Evolutionary conservation across 1,140 invertebrate genomes (phyloP).

Genomic region (Sarcophaga peregrina): DNA sequence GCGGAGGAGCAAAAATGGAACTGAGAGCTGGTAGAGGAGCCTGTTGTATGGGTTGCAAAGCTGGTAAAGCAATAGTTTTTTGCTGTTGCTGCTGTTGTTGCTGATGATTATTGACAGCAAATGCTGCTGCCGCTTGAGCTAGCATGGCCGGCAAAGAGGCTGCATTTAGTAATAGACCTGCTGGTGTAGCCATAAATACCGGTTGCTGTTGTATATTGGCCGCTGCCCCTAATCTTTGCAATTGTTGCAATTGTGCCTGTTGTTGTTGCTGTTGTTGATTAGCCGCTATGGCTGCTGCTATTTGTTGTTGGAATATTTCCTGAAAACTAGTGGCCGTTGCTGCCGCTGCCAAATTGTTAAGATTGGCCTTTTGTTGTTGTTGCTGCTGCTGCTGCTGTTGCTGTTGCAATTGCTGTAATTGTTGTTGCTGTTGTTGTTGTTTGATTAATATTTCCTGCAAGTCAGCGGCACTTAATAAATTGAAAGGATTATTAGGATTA

Average conservation of each 20-base stretch:
- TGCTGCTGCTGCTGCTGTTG: conserved; percentile 45
- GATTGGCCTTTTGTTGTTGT: conserved; percentile 44
- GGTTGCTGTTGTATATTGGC: conserved; percentile 53
- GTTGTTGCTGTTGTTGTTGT: conserved; percentile 54
- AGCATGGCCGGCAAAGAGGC: conserved; percentile 62
- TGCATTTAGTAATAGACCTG: conserved; percentile 58
- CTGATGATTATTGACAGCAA: conserved; percentile 57
- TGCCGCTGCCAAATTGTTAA: neutral
- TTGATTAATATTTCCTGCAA: conserved; percentile 58
- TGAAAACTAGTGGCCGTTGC: conserved; percentile 51
- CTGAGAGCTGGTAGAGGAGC: conserved; percentile 55
- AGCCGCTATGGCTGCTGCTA: conserved; percentile 54
- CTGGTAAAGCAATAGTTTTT: conserved; percentile 52
- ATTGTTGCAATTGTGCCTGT: conserved; percentile 54
- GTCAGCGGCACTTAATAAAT: conserved; percentile 53
- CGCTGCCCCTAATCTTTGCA: conserved; percentile 55
- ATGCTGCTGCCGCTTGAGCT: conserved; percentile 57
- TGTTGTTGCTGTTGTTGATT: conserved; percentile 57
- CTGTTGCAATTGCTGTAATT: conserved; percentile 43
- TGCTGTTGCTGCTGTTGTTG: conserved; percentile 56
- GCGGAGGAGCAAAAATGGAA: conserved; percentile 57
- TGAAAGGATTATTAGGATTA: conserved; percentile 58
- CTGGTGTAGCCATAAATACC: conserved; percentile 63
- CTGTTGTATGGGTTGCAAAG: conserved; percentile 56
- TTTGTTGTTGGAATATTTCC: conserved; percentile 59